Base-by-base conservation (phyloP, 1,140 invertebrate species). In the Catajapyx aquilonaris region DNA sequence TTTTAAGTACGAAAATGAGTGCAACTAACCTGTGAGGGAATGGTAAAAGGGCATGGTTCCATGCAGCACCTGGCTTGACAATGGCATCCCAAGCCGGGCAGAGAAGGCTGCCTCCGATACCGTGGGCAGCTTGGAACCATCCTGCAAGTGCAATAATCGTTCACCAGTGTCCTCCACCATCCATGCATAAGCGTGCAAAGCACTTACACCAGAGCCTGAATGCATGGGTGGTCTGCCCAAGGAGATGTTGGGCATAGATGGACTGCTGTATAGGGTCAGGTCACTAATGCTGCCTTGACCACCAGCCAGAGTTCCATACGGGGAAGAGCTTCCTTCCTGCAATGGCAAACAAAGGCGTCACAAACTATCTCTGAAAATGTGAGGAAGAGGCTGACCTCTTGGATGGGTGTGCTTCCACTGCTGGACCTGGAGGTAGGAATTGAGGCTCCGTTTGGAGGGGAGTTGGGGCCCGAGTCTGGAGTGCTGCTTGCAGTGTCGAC, bases 231-330 rank as follows among this genome's bases (percentile, higher is more conserved):
- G 83, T 51, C 80, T 65, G 25, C 84, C 87, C 41, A 94, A 61
- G 25, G 86, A 90, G 48, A 95, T 94, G 61, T 94, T 94, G 41
- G 90, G 87, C 73, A 94, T 74, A 46, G 87, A 93, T 23, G 88
- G 87, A 47, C 83, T 88, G 47, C 83, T 87, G 59, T 93, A 94
- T 10, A 94, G 48, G 20, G 74, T 75, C 11, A 72, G 55, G 57
- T 77, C 73, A 20, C 65, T 64, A 28, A 65, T 64, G 54, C 61
- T 55, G 43, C 64, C 63, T 45, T 64, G 62, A 46, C 62, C 62
- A 44, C 55, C 58, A 35, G 57, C 62, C 31, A 60, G 52, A 31
- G 46, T 39, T 2, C 61, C 60, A 49, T 68, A 72, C n/a, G 57
- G 52, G 30, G 62, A 57, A 36, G 56, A 59, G 45, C 68, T 65